Evolutionary conservation across 2,113 vertebrate species (phyloP).

Genomic region (Bothrops jararaca): DNA sequence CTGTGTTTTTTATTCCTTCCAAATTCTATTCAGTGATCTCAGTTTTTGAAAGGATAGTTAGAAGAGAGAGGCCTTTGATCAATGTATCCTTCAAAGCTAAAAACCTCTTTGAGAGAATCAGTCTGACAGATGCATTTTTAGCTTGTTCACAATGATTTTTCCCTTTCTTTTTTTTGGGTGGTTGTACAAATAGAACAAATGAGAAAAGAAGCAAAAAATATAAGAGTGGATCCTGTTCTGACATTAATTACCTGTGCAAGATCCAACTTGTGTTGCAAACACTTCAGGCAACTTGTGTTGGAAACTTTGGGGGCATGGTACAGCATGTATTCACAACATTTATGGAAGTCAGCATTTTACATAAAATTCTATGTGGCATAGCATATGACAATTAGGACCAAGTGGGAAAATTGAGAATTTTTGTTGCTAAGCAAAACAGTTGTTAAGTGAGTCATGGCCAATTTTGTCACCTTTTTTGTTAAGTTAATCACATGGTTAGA

Average conservation of each 20-base stretch:
- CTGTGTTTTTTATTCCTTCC: slow-evolving; percentile 22
- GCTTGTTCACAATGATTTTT: background rate
- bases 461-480: background rate
- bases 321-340: background rate
- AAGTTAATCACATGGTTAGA: background rate
- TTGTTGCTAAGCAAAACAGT: background rate
- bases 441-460: background rate
- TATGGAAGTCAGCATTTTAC: background rate
- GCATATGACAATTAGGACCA: background rate
- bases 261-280: background rate
- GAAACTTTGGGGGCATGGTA: background rate
- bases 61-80: background rate
- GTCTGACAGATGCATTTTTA: background rate
- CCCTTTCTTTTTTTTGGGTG: background rate
- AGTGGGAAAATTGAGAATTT: background rate
- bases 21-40: slow-evolving; percentile 1
- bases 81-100: slow-evolving; percentile 4
- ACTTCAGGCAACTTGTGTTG: background rate
- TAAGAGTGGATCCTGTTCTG: background rate
- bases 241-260: background rate
- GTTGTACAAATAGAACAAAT: background rate
- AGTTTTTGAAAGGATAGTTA: background rate
- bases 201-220: background rate
- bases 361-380: background rate
- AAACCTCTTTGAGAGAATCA: background rate